Evolutionary conservation across 2,113 vertebrate species (phyloP).

Genomic region (Anthoscopus minutus): DNA sequence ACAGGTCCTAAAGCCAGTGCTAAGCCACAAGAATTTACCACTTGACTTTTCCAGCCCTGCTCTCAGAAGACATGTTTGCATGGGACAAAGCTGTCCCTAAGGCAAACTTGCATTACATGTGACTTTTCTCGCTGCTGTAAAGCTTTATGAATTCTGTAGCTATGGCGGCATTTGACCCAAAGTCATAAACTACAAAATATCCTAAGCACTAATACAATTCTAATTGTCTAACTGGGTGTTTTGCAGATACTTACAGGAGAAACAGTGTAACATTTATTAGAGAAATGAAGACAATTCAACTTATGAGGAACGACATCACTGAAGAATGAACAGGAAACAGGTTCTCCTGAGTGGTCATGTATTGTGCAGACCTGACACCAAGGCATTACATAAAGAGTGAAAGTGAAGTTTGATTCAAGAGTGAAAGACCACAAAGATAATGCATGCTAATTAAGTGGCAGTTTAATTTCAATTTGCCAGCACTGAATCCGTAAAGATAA

Average conservation of each 20-base stretch:
- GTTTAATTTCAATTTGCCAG: neutral
- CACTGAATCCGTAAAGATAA: neutral
- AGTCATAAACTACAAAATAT: neutral
- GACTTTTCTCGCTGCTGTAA: neutral
- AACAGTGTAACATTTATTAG: neutral
- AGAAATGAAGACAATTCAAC: neutral
- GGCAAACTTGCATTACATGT: neutral
- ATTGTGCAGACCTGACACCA: neutral
- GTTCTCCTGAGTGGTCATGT: neutral
- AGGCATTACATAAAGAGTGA: neutral
- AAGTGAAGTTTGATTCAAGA: neutral
- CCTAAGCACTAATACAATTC: neutral
- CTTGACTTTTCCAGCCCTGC: neutral
- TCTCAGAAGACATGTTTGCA: neutral
- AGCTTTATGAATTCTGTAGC: neutral
- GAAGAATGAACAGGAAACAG: neutral
- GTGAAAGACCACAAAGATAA: neutral
- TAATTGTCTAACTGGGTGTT: neutral
- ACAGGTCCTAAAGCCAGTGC: neutral
- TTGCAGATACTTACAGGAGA: neutral
- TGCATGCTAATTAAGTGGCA: neutral
- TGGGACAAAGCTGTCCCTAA: neutral
- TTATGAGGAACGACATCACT: neutral
- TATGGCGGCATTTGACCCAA: neutral
- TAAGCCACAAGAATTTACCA: conserved; percentile 6